phyloP scores from a whole-genome alignment of 2,888 invertebrate species.

The Melinopterus prodromus region DNA sequence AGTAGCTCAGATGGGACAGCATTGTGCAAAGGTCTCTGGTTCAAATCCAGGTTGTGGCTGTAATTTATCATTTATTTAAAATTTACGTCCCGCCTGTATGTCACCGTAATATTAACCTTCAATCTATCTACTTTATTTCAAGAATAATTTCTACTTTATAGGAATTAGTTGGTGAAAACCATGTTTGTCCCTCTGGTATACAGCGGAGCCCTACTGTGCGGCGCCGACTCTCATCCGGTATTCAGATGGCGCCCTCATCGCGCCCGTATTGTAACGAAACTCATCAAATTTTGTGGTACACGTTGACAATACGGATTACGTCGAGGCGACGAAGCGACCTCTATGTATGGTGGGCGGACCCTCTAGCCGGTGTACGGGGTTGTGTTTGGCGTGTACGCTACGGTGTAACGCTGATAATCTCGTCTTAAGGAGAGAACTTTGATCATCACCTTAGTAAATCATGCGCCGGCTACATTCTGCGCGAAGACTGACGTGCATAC shows the following conservation, averaged over 20 bases:
- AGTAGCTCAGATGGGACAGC: no score
- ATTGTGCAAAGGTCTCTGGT: no score
- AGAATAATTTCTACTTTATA: no score
- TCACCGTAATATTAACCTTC: no score
- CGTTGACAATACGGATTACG: conserved; percentile 62
- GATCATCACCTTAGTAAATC: conserved; percentile 55
- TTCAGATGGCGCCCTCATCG: conserved; percentile 53
- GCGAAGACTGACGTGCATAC: not conserved
- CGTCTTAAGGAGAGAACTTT: conserved; percentile 61
- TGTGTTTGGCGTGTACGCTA: conserved; percentile 6
- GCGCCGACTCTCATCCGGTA: conserved; percentile 52
- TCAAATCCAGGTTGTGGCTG: no score
- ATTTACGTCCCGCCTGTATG: no score
- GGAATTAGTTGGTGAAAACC: no score
- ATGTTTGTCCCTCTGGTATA: conserved; percentile 24
- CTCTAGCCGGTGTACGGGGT: conserved; percentile 32
- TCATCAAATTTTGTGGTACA: conserved; percentile 60
- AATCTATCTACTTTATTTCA: no score
- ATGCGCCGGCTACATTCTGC: conserved; percentile 11
- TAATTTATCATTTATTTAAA: no score
- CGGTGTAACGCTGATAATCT: conserved; percentile 55
- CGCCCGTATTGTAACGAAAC: conserved; percentile 59
- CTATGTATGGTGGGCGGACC: not conserved
- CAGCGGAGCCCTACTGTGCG: not conserved
- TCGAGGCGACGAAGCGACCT: conserved; percentile 51